Percentiles rank a stretch among this genome's conserved stretches.
Evolutionary conservation across 2,113 vertebrate genomes (phyloP).

Genomic region (Channa maculata): DNA sequence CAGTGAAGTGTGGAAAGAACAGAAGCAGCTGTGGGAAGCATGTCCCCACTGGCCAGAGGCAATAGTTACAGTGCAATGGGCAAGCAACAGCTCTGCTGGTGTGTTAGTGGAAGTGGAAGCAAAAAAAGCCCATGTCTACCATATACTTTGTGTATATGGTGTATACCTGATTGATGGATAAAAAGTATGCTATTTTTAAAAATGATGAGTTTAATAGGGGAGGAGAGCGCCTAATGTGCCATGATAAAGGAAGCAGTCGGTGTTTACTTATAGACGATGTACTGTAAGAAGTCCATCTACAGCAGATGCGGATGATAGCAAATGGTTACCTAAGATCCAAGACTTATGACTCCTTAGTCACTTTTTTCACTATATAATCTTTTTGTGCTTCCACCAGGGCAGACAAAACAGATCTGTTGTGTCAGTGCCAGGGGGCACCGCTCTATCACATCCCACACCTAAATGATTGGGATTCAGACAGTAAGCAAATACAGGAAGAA

Average conservation of each 20-base stretch:
- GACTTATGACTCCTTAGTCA: slow-evolving; percentile 44
- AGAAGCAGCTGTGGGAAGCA: slow-evolving; percentile 73
- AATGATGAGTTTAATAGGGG: too few species aligned
- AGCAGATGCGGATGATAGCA: slow-evolving; percentile 57
- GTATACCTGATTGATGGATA: too few species aligned
- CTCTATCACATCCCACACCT: slow-evolving; percentile 20
- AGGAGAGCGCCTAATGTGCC: not conserved
- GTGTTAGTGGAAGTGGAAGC: slow-evolving; percentile 23
- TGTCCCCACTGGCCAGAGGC: slow-evolving; percentile 71
- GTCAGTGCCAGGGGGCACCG: not conserved
- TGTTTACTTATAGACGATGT: not conserved
- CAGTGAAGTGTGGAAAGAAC: slow-evolving; percentile 73
- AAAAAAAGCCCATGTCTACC: not conserved
- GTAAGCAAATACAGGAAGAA: slow-evolving; percentile 45
- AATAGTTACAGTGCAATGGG: slow-evolving; percentile 59
- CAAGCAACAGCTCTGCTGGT: slow-evolving; percentile 26
- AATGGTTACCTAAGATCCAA: slow-evolving; percentile 48
- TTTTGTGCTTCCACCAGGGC: slow-evolving; percentile 61
- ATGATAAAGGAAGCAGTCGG: slow-evolving; percentile 16
- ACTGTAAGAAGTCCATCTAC: slow-evolving; percentile 24
- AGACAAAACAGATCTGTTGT: slow-evolving; percentile 73
- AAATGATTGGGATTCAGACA: slow-evolving; percentile 39
- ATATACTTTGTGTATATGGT: too few species aligned
- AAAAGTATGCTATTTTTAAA: too few species aligned
- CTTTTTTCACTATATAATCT: slow-evolving; percentile 57